A percentile compares a stretch with the other conserved stretches of the same genome.
phyloP scores from a whole-genome alignment of 1,140 invertebrate species.

The Centruroides sculpturatus region DNA sequence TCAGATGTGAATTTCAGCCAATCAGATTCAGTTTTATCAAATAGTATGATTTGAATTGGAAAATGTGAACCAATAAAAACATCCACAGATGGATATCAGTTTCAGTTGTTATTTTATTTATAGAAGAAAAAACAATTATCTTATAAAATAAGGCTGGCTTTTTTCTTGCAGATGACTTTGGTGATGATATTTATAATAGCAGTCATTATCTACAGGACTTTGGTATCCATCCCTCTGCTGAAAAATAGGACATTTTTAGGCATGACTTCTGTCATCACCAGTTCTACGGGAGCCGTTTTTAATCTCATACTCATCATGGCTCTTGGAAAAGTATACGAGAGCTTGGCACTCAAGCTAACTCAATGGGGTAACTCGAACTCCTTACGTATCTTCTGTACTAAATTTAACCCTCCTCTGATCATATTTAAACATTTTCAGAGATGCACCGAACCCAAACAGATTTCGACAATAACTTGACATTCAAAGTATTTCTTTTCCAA shows the following conservation, averaged over 20 bases:
- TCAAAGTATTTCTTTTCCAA: slow-evolving; percentile 76
- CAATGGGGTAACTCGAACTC: slow-evolving; percentile 40
- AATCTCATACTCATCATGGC: slow-evolving; percentile 51
- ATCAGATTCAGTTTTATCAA: too few species aligned
- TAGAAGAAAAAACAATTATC: too few species aligned
- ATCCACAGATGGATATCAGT: too few species aligned
- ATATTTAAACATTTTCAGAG: slow-evolving; percentile 18
- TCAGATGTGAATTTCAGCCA: too few species aligned
- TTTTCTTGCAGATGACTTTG: slow-evolving; percentile 42
- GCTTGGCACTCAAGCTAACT: slow-evolving; percentile 44
- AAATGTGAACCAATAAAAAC: too few species aligned
- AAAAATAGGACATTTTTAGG: slow-evolving; percentile 40
- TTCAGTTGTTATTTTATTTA: too few species aligned
- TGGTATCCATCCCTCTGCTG: slow-evolving; percentile 44
- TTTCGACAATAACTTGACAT: slow-evolving; percentile 64
- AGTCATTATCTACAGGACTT: slow-evolving; percentile 53
- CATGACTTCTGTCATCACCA: slow-evolving; percentile 46
- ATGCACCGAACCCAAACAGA: slow-evolving; percentile 54
- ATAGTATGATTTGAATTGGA: too few species aligned
- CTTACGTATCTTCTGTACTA: not conserved
- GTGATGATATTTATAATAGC: slow-evolving; percentile 58
- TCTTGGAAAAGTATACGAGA: slow-evolving; percentile 46
- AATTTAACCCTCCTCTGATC: too few species aligned
- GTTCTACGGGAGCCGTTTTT: slow-evolving; percentile 50
- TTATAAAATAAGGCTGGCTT: too few species aligned